Conservation (phyloP, 2,888 invertebrate species). For the Balanococcus diminutus region DNA sequence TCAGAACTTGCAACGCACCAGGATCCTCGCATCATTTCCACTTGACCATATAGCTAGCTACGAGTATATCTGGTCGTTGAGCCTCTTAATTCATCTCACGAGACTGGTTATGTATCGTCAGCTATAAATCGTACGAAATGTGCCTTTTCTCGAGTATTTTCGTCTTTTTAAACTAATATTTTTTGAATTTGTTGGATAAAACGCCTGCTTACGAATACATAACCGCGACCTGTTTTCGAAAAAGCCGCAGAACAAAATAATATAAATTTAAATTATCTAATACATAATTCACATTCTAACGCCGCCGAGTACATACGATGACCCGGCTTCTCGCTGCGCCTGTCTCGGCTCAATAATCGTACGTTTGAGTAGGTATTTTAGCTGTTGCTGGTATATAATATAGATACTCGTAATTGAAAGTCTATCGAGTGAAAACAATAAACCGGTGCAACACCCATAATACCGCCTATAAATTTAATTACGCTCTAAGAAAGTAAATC, state of each 20-base stretch:
- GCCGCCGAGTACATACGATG: no score
- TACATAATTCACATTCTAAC: not conserved
- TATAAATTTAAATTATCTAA: not conserved
- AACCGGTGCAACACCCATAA: conserved; percentile 3
- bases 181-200: no score
- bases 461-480: conserved; percentile 11
- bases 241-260: not conserved
- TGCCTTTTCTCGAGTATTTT: not conserved
- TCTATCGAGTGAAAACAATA: not conserved
- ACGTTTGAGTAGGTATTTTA: no score
- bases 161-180: not conserved
- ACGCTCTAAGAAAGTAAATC: not conserved
- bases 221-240: not conserved
- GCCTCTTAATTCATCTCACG: not conserved
- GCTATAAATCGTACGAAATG: not conserved
- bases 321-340: no score
- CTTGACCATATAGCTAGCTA: not conserved
- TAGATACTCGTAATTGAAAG: not conserved
- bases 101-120: not conserved
- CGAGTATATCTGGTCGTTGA: not conserved
- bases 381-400: not conserved
- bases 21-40: not conserved
- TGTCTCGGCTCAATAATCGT: no score
- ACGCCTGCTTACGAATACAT: not conserved
- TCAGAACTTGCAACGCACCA: not conserved